These are phyloP conservation scores for Chelonus formosanus DNA, from an alignment of 2,888 invertebrate species.

Conservation along the genomic window DNA sequence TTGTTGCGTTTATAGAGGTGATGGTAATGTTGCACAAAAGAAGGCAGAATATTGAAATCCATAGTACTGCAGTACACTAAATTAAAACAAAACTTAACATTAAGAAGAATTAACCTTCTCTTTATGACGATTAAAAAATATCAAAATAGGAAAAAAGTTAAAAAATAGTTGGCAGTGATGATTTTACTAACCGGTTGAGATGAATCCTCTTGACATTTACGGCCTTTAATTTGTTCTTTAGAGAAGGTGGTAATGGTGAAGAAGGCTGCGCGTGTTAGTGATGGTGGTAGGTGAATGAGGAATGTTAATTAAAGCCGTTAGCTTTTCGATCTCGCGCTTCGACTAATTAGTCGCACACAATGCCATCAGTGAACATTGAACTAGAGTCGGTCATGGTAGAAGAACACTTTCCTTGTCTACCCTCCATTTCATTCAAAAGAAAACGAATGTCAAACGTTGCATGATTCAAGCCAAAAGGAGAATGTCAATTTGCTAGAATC, in stretches of 20 bases:
- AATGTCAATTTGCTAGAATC: slow-evolving; percentile 58
- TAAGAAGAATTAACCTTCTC: too few relatives aligned
- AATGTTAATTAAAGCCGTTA: slow-evolving; percentile 65
- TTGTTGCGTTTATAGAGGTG: slow-evolving; percentile 7
- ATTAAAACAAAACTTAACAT: too few relatives aligned
- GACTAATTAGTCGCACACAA: slow-evolving; percentile 64
- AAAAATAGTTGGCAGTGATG: slow-evolving; percentile 35
- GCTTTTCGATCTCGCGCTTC: slow-evolving; percentile 62
- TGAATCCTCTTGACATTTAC: slow-evolving; percentile 59
- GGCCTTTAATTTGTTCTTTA: slow-evolving; percentile 60
- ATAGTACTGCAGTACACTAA: slow-evolving; percentile 34
- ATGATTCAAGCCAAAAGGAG: slow-evolving; percentile 50
- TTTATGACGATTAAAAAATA: too few relatives aligned
- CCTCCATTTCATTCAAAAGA: slow-evolving; percentile 52
- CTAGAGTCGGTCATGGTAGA: slow-evolving; percentile 48
- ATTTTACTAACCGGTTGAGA: slow-evolving; percentile 43
- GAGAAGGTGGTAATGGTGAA: slow-evolving; percentile 34
- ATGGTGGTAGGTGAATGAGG: slow-evolving; percentile 55
- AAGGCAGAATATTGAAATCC: slow-evolving; percentile 37
- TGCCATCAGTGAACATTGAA: slow-evolving; percentile 51
- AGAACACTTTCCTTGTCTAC: slow-evolving; percentile 57
- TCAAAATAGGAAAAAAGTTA: slow-evolving; percentile 15
- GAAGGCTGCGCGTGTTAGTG: slow-evolving; percentile 39
- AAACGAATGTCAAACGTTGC: slow-evolving; percentile 51
- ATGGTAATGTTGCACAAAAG: slow-evolving; percentile 12